Conservation (phyloP, 2,113 vertebrate species). For the Sinosuthora webbiana region DNA sequence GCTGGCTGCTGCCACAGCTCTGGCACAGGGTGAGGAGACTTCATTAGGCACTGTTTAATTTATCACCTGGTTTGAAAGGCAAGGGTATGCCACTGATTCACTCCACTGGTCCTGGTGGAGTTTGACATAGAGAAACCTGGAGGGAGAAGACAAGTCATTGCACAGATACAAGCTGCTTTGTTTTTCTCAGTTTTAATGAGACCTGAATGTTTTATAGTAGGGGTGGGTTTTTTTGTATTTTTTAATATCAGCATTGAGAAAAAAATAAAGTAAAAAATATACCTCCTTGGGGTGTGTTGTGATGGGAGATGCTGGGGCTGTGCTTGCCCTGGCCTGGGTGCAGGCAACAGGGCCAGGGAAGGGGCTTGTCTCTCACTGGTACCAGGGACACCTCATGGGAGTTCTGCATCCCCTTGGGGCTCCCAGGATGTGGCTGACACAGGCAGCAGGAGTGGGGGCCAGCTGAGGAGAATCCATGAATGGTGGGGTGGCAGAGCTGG, state of each 20-base stretch:
- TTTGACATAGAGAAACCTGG: not conserved
- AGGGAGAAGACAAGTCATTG: not conserved
- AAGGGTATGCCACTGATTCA: not conserved
- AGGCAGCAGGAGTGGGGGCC: not conserved
- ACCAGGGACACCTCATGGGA: not conserved
- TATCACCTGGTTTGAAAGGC: not conserved
- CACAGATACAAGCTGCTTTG: slow-evolving; percentile 21
- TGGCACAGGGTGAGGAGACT: not conserved
- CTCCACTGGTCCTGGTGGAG: not conserved
- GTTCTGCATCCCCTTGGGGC: not conserved
- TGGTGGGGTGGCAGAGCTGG: not conserved
- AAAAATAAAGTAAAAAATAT: slow-evolving; percentile 61
- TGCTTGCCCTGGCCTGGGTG: not conserved
- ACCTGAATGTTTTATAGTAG: slow-evolving; percentile 65
- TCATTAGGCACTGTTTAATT: not conserved
- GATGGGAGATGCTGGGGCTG: not conserved
- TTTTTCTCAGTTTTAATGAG: slow-evolving; percentile 66
- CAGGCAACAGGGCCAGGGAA: not conserved
- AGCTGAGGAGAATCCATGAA: not conserved
- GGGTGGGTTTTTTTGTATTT: slow-evolving; percentile 43
- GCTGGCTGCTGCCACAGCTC: not conserved
- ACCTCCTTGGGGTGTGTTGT: not conserved
- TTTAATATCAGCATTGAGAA: slow-evolving; percentile 70
- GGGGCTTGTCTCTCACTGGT: not conserved
- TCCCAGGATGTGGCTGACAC: not conserved